Evolutionary conservation across 2,888 invertebrate species (phyloP), one percentile per base, ranked within the genome.

Genomic region (Drosophila neotestacea): DNA sequence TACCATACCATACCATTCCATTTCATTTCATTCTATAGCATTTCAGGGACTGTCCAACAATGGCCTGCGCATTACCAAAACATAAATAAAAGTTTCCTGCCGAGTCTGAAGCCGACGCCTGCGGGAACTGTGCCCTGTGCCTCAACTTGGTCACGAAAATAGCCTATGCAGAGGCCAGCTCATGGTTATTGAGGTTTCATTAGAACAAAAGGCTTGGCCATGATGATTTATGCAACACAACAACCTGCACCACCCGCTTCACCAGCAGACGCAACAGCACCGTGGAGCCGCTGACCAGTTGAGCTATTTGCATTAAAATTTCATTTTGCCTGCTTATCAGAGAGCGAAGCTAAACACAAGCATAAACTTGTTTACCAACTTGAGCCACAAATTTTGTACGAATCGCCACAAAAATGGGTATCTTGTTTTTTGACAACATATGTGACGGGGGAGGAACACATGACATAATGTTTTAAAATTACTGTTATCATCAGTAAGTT

Each of bases 281-380:
- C 13, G 41, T 41, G 22, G 30, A 54, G n/a, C 22, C 59, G 39
- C 54, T 83, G 78, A 55, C 83, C 82, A 73, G 51, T 70, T 71
- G 28, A 76, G 76, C 72, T 77, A 68, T 83, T 86, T 83, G 79
- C 84, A 86, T 83, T 84, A 86, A 86, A 81, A 77, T 81, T 84
- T 86, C 77, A 83, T 74, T 60, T 46, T 54, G 34, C 44, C 64
- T 51, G 79, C 77, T 79, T 77, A 67, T 71, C 79, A 70, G 36
- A 38, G 34, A 72, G 51, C 52, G 44, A 41, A 34, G 66, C 61
- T 38, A 42, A 66, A 60, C 58, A 42, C 46, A 58, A 68, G 52
- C 55, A 62, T 62, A 54, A 69, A 77, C 60, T 32, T 52, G 54
- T 70, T 62, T 52, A 65, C 56, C 62, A 52, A 62, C 48, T 46